Evolutionary conservation across 2,797 vertebrate genomes (phyloP).

Genomic region (Sebastes hubbsi): DNA sequence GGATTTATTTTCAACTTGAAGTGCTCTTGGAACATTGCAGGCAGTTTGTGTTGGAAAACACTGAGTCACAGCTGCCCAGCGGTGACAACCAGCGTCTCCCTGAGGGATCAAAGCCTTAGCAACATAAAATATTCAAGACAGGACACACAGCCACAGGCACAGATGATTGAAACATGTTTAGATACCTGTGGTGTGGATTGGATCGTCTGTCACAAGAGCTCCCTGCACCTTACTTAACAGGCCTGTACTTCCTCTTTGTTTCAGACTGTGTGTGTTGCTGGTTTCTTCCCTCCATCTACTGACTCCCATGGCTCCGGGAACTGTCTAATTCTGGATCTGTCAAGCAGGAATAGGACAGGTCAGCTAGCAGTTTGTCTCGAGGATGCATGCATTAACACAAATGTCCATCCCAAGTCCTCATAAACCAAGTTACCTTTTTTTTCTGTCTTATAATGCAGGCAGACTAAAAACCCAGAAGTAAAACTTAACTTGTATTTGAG

Average conservation of each 20-base stretch:
- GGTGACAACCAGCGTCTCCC: conserved; percentile 55
- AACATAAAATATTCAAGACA: conserved; percentile 54
- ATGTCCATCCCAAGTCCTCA: neutral
- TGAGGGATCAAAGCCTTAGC: conserved; percentile 50
- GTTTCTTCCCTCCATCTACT: neutral
- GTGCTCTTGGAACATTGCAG: conserved; percentile 36
- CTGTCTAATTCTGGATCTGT: conserved; percentile 26
- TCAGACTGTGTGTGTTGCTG: conserved; percentile 5
- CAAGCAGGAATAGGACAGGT: conserved; percentile 19
- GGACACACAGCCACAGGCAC: conserved; percentile 14
- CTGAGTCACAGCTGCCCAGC: conserved; percentile 57
- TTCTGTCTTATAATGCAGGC: neutral
- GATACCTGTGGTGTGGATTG: conserved; percentile 3
- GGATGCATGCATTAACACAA: conserved; percentile 1
- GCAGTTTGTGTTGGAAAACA: conserved; percentile 58
- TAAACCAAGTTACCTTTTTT: neutral
- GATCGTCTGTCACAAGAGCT: conserved; percentile 24
- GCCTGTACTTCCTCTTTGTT: conserved; percentile 27
- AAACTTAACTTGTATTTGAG: neutral
- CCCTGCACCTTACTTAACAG: conserved; percentile 11
- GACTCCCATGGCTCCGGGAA: conserved; percentile 21
- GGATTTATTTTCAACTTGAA: conserved; percentile 43
- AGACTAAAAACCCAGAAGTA: neutral
- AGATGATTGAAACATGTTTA: conserved; percentile 36
- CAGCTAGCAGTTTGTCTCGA: neutral